Evolutionary conservation across 2,113 vertebrate species (phyloP).

Genomic region (Chionis minor): DNA sequence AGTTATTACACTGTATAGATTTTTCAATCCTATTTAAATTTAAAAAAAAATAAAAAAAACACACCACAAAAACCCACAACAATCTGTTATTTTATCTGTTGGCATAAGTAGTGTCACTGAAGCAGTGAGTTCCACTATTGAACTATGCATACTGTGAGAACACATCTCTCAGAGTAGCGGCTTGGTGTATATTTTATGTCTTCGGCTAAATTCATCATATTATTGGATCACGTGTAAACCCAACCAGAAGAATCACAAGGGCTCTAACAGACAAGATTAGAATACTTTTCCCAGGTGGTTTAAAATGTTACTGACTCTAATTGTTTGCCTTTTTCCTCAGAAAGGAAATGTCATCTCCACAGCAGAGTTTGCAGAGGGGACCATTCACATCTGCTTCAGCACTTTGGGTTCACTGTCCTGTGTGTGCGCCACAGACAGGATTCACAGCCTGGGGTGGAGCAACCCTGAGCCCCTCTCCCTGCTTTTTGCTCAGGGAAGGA

Average conservation of each 20-base stretch:
- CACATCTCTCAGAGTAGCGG: background rate
- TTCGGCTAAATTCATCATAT: background rate
- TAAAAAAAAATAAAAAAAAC: background rate
- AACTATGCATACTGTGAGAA: background rate
- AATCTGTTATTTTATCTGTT: background rate
- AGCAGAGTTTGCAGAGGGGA: background rate
- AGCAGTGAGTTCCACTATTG: background rate
- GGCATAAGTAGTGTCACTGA: background rate
- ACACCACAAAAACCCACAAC: too few species aligned
- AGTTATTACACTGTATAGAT: background rate
- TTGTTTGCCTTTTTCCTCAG: background rate
- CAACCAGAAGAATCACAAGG: background rate
- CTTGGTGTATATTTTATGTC: background rate
- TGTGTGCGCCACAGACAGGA: too few species aligned
- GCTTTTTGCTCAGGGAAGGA: background rate
- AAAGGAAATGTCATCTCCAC: background rate
- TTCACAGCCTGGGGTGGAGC: background rate
- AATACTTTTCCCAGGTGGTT: background rate
- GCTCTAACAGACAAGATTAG: background rate
- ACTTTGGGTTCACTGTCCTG: background rate
- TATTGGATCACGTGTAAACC: background rate
- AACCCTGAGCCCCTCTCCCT: background rate
- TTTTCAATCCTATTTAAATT: background rate
- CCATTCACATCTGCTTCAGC: fast-evolving
- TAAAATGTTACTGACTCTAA: background rate